These are phyloP conservation scores for Galerucella calmariensis DNA, from an alignment of 2,888 invertebrate species.

Conservation along the genomic window DNA sequence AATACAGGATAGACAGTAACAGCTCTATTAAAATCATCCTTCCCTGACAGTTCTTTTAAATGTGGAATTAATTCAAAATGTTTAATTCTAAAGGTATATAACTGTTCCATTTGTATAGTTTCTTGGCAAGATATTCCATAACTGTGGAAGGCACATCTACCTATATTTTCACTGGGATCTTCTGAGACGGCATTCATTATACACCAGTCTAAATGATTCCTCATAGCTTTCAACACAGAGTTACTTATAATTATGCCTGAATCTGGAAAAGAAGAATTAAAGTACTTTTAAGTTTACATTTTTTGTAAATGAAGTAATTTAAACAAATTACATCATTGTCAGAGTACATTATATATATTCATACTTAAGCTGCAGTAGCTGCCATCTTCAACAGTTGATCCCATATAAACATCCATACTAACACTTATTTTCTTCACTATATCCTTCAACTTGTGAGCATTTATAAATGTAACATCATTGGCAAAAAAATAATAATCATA, in stretches of 20 bases:
- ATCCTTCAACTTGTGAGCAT: constrained; percentile 79
- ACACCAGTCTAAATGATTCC: constrained; percentile 87
- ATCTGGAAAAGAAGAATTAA: constrained; percentile 65
- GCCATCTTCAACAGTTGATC: constrained; percentile 72
- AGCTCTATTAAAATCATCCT: constrained; percentile 68
- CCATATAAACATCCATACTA: constrained; percentile 86
- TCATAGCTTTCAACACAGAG: constrained; percentile 82
- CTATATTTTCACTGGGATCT: constrained; percentile 86
- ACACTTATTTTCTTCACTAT: constrained; percentile 84
- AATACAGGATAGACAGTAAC: constrained; percentile 75
- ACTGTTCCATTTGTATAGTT: constrained; percentile 66
- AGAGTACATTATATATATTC: constrained; percentile 21
- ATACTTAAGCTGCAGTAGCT: constrained; percentile 78
- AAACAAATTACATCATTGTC: too few species aligned
- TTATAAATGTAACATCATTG: constrained; percentile 86
- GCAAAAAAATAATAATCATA: constrained; percentile 94
- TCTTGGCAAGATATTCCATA: constrained; percentile 72
- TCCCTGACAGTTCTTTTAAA: constrained; percentile 61
- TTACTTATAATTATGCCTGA: constrained; percentile 90
- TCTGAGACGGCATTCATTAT: constrained; percentile 86
- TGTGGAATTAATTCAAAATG: constrained; percentile 64
- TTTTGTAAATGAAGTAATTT: too few species aligned
- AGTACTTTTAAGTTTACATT: too few species aligned
- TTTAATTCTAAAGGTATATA: constrained; percentile 65
- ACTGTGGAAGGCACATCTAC: constrained; percentile 84